Evolutionary conservation across 2,797 vertebrate species (phyloP).

Genomic region (Megalops cyprinoides): DNA sequence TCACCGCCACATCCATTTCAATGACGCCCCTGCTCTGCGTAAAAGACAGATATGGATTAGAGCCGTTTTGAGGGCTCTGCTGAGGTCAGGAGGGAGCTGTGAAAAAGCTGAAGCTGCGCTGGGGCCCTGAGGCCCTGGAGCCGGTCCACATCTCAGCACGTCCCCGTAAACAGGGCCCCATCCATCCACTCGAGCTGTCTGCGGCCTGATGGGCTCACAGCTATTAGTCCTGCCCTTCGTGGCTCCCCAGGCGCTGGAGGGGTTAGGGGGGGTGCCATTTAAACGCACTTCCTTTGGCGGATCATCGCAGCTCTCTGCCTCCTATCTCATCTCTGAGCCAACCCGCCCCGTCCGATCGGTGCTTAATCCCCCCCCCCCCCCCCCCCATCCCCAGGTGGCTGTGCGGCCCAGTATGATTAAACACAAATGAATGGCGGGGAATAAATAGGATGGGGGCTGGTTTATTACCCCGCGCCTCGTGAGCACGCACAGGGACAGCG

Average conservation of each 20-base stretch:
- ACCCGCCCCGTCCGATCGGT: constrained; percentile 57
- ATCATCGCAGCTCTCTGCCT: constrained; percentile 44
- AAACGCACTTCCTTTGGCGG: constrained; percentile 47
- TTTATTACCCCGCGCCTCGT: constrained; percentile 1
- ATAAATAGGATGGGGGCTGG: constrained; percentile 58
- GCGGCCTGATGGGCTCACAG: constrained; percentile 34
- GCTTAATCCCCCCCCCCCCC: constrained; percentile 62
- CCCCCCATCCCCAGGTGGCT: constrained; percentile 58
- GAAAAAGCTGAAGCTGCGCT: too few relatives aligned
- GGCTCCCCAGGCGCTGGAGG: constrained; percentile 46
- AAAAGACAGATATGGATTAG: background rate
- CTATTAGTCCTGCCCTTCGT: constrained; percentile 57
- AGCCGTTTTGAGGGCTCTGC: background rate
- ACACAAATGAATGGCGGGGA: constrained; percentile 62
- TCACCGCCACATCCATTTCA: background rate
- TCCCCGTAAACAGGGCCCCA: background rate
- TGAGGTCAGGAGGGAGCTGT: too few relatives aligned
- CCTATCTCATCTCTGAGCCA: constrained; percentile 54
- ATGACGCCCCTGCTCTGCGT: background rate
- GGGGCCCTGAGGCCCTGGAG: background rate
- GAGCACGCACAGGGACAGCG: background rate
- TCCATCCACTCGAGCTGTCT: background rate
- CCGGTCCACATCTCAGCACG: too few relatives aligned
- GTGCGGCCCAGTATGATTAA: constrained; percentile 64
- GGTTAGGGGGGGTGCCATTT: constrained; percentile 35